phyloP scores from a whole-genome alignment of 2,113 vertebrate genomes.

The Myotis yumanensis region DNA sequence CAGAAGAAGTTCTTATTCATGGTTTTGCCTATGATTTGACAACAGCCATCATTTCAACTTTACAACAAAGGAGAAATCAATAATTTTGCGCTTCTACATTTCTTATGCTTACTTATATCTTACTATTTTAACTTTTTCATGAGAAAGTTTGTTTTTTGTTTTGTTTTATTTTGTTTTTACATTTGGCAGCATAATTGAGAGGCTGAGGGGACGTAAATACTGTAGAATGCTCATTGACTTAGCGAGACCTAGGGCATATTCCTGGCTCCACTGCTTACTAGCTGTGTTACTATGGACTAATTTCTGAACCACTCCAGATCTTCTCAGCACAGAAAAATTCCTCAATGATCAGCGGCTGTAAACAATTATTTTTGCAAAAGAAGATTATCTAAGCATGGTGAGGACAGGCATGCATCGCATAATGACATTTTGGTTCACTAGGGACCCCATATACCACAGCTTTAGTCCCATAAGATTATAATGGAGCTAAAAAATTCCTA shows the following conservation, averaged over 20 bases:
- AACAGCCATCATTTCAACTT: slow-evolving; percentile 26
- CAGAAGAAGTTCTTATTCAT: background rate
- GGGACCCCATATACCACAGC: background rate
- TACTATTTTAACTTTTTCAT: background rate
- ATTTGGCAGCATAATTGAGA: background rate
- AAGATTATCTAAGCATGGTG: background rate
- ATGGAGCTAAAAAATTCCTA: background rate
- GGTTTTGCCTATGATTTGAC: slow-evolving; percentile 2
- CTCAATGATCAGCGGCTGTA: background rate
- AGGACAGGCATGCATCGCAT: background rate
- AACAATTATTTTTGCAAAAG: slow-evolving; percentile 4
- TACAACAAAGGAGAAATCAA: slow-evolving; percentile 15
- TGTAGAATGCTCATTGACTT: background rate
- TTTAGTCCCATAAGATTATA: background rate
- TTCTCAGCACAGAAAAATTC: background rate
- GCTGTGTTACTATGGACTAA: background rate
- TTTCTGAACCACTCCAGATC: background rate
- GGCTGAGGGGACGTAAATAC: background rate
- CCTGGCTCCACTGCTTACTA: background rate
- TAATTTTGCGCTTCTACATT: background rate
- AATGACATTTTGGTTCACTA: background rate
- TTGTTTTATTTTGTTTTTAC: background rate
- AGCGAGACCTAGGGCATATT: background rate
- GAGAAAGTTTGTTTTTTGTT: background rate
- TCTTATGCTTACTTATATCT: background rate